Percentiles rank a stretch among this genome's conserved stretches.
phyloP scores from a whole-genome alignment of 1,140 invertebrate species.

The Epicauta chinensis region DNA sequence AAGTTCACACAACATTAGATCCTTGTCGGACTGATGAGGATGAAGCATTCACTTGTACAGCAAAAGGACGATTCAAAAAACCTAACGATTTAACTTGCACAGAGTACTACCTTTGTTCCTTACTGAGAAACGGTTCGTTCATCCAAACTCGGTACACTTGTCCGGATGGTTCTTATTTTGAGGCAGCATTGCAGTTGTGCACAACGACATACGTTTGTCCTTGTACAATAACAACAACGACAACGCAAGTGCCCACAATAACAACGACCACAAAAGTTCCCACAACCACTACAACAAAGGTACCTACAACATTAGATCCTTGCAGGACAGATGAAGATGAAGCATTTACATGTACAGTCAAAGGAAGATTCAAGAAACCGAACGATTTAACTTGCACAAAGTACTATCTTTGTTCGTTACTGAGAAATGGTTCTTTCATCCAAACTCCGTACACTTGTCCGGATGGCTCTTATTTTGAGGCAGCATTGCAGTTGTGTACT shows the following conservation, averaged over 20 bases:
- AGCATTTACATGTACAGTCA: background rate
- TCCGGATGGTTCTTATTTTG: slow-evolving; percentile 7
- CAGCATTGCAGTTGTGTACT: background rate
- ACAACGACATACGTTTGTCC: slow-evolving; percentile 1
- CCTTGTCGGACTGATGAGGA: background rate
- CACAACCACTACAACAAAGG: no score
- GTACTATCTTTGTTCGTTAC: slow-evolving; percentile 6
- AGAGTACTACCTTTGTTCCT: slow-evolving; percentile 9
- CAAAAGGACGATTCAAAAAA: slow-evolving; percentile 4
- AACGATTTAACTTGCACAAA: slow-evolving; percentile 3
- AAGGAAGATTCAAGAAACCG: slow-evolving; percentile 6
- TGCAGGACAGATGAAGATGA: background rate
- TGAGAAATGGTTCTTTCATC: slow-evolving; percentile 5
- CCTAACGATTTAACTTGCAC: slow-evolving; percentile 4
- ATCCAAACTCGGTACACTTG: slow-evolving; percentile 1
- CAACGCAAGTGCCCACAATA: background rate
- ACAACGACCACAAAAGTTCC: no score
- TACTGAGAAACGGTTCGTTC: slow-evolving; percentile 2
- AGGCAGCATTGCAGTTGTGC: background rate
- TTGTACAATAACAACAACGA: background rate
- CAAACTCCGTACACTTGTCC: slow-evolving; percentile 1
- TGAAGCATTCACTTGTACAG: slow-evolving; percentile 1
- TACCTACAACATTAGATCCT: no score
- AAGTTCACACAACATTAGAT: background rate
- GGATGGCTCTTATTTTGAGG: slow-evolving; percentile 8